A percentile compares a stretch with the other conserved stretches of the same genome.
Conservation (phyloP, 2,797 vertebrate genomes). For the Fundulus diaphanus region DNA sequence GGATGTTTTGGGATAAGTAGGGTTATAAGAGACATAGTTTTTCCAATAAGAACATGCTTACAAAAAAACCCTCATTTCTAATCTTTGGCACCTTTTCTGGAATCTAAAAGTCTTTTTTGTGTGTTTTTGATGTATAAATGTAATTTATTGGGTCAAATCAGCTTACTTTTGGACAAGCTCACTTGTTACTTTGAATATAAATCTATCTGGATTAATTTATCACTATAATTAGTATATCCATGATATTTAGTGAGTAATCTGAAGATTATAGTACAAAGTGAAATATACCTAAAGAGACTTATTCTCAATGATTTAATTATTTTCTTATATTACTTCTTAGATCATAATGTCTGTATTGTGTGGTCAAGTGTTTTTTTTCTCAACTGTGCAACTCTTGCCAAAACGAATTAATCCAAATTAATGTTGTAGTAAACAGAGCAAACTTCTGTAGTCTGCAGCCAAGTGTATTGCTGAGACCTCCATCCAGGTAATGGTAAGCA, state of each 20-base stretch:
- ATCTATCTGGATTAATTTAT: not conserved
- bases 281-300: not conserved
- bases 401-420: slow-evolving; percentile 69
- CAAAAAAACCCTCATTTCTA: not conserved
- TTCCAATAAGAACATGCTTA: too few species aligned
- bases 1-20: not conserved
- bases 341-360: not conserved
- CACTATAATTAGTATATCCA: not conserved
- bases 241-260: not conserved
- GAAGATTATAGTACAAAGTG: not conserved
- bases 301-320: not conserved
- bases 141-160: not conserved
- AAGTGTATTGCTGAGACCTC: slow-evolving; percentile 63
- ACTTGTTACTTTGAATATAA: not conserved
- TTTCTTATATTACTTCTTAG: not conserved
- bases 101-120: not conserved
- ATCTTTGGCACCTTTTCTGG: not conserved
- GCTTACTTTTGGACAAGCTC: not conserved
- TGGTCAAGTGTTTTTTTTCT: slow-evolving; percentile 30
- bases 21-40: not conserved
- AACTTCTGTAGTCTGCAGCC: slow-evolving; percentile 53
- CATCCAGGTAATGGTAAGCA: slow-evolving; percentile 78
- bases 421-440: slow-evolving; percentile 60
- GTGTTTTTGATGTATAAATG: not conserved
- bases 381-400: slow-evolving; percentile 52